Conservation (phyloP, 2,888 invertebrate species). For the Marasmarcha lunaedactyla region DNA sequence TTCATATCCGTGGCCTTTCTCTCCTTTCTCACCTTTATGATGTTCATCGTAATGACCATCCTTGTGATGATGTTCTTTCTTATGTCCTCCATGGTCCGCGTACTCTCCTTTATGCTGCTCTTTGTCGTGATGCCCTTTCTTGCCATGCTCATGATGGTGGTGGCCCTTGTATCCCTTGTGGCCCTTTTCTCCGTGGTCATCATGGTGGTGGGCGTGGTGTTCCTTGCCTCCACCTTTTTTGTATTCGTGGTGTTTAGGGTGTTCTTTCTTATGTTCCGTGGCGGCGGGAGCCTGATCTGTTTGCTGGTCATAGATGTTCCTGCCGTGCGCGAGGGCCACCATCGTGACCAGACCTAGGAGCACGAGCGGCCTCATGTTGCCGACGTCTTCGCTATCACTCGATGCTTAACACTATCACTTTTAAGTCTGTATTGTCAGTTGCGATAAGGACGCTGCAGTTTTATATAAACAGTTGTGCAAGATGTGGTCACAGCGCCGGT, state of each 20-base stretch:
- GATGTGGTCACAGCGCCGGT: slow-evolving; percentile 47
- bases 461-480: slow-evolving; percentile 67
- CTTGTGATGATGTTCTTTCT: slow-evolving; percentile 73
- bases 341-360: slow-evolving; percentile 32
- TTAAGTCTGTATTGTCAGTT: neutral
- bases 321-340: slow-evolving; percentile 19
- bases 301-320: neutral
- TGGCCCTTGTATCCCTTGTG: slow-evolving; percentile 79
- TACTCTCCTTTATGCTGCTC: slow-evolving; percentile 74
- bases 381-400: slow-evolving; percentile 1
- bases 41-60: slow-evolving; percentile 75
- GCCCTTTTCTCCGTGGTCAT: slow-evolving; percentile 76
- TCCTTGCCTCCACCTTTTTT: slow-evolving; percentile 77
- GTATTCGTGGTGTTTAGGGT: slow-evolving; percentile 56
- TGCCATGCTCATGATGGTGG: slow-evolving; percentile 76
- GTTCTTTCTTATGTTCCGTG: slow-evolving; percentile 56
- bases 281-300: slow-evolving; percentile 48
- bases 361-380: slow-evolving; percentile 43
- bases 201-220: slow-evolving; percentile 73
- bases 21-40: slow-evolving; percentile 75
- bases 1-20: slow-evolving; percentile 74
- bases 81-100: slow-evolving; percentile 72
- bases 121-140: slow-evolving; percentile 81
- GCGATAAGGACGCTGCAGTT: slow-evolving; percentile 48
- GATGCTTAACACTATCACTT: neutral